Evolutionary conservation across 1,140 invertebrate species (phyloP), one percentile per base, ranked within the genome.

Genomic region (Phocides pigmalion): DNA sequence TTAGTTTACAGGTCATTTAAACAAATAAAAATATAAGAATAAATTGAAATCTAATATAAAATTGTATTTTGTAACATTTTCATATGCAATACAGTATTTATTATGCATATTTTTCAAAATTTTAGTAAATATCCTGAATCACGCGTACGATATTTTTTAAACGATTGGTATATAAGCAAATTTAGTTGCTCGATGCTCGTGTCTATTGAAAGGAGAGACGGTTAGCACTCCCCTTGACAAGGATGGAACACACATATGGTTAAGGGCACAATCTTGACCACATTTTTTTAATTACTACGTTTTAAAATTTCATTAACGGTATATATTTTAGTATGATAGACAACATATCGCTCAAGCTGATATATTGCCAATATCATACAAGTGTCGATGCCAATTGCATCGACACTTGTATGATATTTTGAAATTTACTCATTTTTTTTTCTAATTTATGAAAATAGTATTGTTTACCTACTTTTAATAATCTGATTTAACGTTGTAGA

Each of bases 221-320:
- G 56, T 66, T 66, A 66, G 64, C 54, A 66, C 63, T 65, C 63
- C 63, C 63, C 53, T 65, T 65, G 63, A 65, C 63, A 65, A 65
- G 63, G 63, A 58, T 58, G 63, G 54, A 66, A 66, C 64, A 59
- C 64, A 51, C 14, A 53, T 62, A 58, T 53, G 50, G 50, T 56
- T 56, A 41, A 56, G 51, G 51, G 51, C 25, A 35, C 37, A 20
- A 42, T 62, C 37, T 47, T 62, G 46, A 62, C 44, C 47, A 28
- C 28, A 41, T 62, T 39, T 50, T 62, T 35, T 39, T 46, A 32
- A 12, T n/a, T n/a, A n/a, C n/a, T n/a, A n/a, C n/a, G n/a, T n/a
- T n/a, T n/a, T n/a, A n/a, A n/a, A n/a, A n/a, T n/a, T n/a, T n/a
- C n/a, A n/a, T n/a, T n/a, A n/a, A n/a, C n/a, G n/a, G n/a, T n/a